Conservation (phyloP, 2,113 vertebrate species). For the Sterna hirundo region DNA sequence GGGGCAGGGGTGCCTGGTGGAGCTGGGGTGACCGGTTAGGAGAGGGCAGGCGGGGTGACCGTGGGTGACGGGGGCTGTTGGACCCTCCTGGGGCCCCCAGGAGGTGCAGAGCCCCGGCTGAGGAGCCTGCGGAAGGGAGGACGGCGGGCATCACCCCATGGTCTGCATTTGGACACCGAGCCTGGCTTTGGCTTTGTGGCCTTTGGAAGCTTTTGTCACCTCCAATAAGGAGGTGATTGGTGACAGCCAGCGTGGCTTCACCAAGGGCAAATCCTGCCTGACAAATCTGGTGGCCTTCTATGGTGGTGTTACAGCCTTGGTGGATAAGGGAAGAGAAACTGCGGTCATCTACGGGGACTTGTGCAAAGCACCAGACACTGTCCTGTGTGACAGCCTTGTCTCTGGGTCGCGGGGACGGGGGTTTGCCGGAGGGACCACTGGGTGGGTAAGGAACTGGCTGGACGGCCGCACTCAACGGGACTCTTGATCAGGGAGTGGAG, state of each 20-base stretch:
- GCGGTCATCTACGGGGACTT: background rate
- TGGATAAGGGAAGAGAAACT: background rate
- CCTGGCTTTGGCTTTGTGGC: background rate
- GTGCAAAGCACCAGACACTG: background rate
- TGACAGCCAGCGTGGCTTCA: background rate
- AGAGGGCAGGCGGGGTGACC: accelerated
- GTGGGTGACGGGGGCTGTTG: background rate
- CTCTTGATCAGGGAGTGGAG: background rate
- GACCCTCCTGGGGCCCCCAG: accelerated
- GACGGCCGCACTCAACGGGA: background rate
- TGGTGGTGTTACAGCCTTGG: background rate
- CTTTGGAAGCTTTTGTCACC: background rate
- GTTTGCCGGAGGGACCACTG: no score
- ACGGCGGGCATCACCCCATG: background rate
- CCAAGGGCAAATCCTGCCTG: background rate
- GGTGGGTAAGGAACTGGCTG: no score
- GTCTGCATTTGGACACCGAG: background rate
- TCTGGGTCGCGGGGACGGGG: no score
- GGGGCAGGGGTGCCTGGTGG: background rate
- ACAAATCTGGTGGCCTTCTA: background rate
- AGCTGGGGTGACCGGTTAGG: background rate
- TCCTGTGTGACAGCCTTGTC: background rate
- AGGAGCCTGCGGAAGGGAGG: background rate
- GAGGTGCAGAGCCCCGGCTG: background rate
- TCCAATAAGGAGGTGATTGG: background rate